Conservation (phyloP, 2,113 vertebrate species). For the Herpetotheres cachinnans region DNA sequence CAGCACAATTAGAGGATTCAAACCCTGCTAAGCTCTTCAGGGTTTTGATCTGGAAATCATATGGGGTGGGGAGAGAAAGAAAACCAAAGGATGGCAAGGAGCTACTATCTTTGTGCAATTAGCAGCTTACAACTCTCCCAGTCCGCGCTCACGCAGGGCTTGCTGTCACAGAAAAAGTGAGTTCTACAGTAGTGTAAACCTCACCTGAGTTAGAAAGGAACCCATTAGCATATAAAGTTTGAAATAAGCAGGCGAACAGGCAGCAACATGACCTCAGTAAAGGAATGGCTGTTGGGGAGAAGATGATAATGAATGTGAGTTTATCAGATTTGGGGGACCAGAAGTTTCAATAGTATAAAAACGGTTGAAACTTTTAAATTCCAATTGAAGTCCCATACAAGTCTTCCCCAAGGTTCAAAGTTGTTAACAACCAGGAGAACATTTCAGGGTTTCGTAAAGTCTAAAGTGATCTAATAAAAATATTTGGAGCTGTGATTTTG, state of each 20-base stretch:
- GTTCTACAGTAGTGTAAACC: neutral
- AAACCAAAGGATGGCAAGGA: neutral
- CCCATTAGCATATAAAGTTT: neutral
- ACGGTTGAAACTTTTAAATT: neutral
- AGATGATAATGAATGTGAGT: accelerated
- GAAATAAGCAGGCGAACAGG: neutral
- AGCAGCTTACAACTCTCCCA: neutral
- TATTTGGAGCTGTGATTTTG: neutral
- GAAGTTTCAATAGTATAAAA: neutral
- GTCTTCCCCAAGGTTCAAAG: neutral
- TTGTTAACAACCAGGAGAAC: neutral
- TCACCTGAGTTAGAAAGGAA: neutral
- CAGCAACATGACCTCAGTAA: neutral
- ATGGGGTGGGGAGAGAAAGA: neutral
- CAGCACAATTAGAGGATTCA: constrained; percentile 67
- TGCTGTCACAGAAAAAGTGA: neutral
- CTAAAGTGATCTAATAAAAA: neutral
- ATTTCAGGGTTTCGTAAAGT: neutral
- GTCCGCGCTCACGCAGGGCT: neutral
- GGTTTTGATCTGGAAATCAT: neutral
- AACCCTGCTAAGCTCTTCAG: neutral
- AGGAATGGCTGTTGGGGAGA: neutral
- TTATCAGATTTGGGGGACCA: neutral
- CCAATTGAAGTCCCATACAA: neutral
- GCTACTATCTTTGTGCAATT: neutral